Conservation (phyloP, 2,113 vertebrate species). For the Spea multiplicata region DNA sequence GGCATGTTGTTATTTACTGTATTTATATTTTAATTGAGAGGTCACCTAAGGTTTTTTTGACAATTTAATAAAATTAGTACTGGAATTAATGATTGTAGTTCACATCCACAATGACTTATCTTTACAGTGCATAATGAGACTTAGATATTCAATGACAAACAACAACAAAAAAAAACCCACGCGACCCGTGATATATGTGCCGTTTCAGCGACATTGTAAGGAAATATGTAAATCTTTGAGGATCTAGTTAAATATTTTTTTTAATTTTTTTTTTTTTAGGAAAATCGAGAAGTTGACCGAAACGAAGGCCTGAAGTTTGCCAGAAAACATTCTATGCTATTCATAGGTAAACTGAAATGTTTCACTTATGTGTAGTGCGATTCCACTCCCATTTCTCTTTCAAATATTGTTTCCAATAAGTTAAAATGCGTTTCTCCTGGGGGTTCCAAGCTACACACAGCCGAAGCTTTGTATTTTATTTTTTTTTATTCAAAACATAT, state of each 20-base stretch:
- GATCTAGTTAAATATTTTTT: constrained; percentile 42
- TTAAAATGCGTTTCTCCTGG: background rate
- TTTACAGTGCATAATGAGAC: too few species aligned
- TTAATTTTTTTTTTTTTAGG: constrained; percentile 71
- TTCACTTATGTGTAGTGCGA: background rate
- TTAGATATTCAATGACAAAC: too few species aligned
- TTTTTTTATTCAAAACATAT: background rate
- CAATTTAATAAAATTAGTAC: too few species aligned
- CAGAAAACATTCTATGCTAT: constrained; percentile 97
- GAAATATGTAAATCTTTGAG: constrained; percentile 40
- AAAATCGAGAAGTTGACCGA: constrained; percentile 90
- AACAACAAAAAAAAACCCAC: too few species aligned
- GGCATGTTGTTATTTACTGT: too few species aligned
- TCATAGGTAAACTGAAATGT: constrained; percentile 80
- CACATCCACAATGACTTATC: too few species aligned
- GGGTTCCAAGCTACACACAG: too few species aligned
- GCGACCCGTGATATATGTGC: too few species aligned
- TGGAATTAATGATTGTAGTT: too few species aligned
- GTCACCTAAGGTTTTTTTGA: too few species aligned
- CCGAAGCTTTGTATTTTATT: background rate
- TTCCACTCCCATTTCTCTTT: background rate
- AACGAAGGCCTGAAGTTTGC: constrained; percentile 95
- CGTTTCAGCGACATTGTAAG: constrained; percentile 10
- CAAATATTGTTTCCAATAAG: background rate
- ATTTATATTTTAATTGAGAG: too few species aligned